Evolutionary conservation across 2,797 vertebrate genomes (phyloP).

Genomic region (Linurgus olivaceus): DNA sequence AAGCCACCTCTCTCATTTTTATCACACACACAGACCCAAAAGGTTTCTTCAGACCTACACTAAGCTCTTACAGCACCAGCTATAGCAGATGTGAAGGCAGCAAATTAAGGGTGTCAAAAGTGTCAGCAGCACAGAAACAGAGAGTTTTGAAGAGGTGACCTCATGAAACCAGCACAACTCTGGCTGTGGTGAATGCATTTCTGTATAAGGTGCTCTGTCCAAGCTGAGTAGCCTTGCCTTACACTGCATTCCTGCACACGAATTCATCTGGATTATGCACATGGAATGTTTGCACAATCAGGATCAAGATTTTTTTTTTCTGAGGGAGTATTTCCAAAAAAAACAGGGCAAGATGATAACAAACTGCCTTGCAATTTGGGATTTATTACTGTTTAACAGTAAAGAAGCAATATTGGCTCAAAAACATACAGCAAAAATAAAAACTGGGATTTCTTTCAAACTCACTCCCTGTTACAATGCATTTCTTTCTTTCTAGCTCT

Average conservation of each 20-base stretch:
- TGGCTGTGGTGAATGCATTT: neutral
- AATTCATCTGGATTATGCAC: neutral
- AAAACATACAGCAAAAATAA: neutral
- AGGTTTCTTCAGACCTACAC: neutral
- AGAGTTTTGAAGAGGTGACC: neutral
- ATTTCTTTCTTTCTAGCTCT: neutral
- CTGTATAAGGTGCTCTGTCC: neutral
- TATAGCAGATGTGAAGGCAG: neutral
- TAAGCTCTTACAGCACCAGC: neutral
- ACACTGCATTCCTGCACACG: fast-evolving
- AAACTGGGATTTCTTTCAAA: neutral
- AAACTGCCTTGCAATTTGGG: neutral
- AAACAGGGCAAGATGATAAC: neutral
- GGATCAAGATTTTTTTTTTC: neutral
- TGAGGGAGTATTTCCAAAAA: neutral
- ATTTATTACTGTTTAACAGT: neutral
- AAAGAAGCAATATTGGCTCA: neutral
- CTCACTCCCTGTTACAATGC: neutral
- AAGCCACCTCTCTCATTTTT: neutral
- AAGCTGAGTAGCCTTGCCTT: neutral
- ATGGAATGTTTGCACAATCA: neutral
- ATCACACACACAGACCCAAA: neutral
- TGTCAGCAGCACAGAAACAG: neutral
- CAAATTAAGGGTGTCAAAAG: neutral
- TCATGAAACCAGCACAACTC: neutral